These are phyloP conservation scores for Strigamia transsilvanica DNA, from an alignment of 2,888 invertebrate genomes.

Conservation along the genomic window DNA sequence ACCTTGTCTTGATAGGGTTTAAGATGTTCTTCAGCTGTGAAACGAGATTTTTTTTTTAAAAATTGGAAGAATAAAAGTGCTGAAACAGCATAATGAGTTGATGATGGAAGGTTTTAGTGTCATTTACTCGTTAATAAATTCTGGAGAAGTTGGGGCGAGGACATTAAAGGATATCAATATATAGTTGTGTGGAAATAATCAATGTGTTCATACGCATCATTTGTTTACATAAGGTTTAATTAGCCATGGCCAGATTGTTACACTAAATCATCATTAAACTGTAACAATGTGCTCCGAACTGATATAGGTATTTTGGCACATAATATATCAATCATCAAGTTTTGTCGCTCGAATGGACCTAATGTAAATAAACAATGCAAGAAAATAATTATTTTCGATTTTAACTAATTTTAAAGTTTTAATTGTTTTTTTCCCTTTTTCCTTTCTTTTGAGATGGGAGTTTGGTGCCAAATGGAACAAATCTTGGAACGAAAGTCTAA, in stretches of 20 bases:
- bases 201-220: constrained; percentile 39
- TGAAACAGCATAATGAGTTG: constrained; percentile 40
- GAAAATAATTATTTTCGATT: constrained; percentile 7
- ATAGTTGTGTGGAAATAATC: constrained; percentile 37
- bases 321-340: neutral
- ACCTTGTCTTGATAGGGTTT: neutral
- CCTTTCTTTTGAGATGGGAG: neutral
- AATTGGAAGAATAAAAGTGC: constrained; percentile 1
- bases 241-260: constrained; percentile 48
- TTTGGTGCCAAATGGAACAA: constrained; percentile 37
- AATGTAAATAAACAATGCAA: neutral
- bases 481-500: constrained; percentile 24
- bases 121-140: constrained; percentile 3
- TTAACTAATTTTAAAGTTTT: neutral
- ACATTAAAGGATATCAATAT: constrained; percentile 37
- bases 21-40: constrained; percentile 23
- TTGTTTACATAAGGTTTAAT: constrained; percentile 43
- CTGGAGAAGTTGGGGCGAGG: neutral
- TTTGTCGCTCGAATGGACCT: neutral
- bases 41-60: neutral
- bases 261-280: constrained; percentile 36
- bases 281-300: constrained; percentile 13
- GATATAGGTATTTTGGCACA: constrained; percentile 30
- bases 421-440: neutral
- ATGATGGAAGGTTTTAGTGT: constrained; percentile 7